Percentiles rank a stretch among this genome's conserved stretches.
Conservation (phyloP, 2,113 vertebrate genomes). For the Brachirus orientalis region DNA sequence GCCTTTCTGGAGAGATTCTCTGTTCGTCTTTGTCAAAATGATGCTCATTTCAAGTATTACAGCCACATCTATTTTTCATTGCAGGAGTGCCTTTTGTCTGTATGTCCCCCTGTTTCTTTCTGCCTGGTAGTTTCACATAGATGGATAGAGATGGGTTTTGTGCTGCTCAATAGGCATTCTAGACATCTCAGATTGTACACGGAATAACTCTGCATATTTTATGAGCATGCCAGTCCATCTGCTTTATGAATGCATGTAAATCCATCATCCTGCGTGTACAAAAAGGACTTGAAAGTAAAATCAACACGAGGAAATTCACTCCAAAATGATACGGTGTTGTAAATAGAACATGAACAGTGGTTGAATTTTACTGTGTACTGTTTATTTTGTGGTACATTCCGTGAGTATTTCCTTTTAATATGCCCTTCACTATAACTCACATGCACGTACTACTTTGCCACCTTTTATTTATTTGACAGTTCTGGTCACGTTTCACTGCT, state of each 20-base stretch:
- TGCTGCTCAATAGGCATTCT: slow-evolving; percentile 40
- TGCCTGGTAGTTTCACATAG: slow-evolving; percentile 24
- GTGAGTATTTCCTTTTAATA: too few species aligned
- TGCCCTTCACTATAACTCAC: too few species aligned
- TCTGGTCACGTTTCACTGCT: too few species aligned
- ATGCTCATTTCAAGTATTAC: slow-evolving; percentile 56
- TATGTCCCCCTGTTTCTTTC: slow-evolving; percentile 30
- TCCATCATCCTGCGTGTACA: slow-evolving; percentile 34
- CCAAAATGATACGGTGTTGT: neutral
- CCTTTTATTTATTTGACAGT: too few species aligned
- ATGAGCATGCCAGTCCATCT: slow-evolving; percentile 80
- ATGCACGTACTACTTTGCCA: too few species aligned
- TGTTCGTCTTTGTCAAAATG: slow-evolving; percentile 50
- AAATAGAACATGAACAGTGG: neutral
- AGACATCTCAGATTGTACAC: slow-evolving; percentile 71
- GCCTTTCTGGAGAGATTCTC: slow-evolving; percentile 38
- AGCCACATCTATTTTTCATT: slow-evolving; percentile 50
- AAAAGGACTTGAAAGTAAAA: slow-evolving; percentile 42
- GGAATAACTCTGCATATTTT: slow-evolving; percentile 78
- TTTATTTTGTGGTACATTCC: too few species aligned
- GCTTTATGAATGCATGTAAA: slow-evolving; percentile 74
- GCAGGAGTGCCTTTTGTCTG: slow-evolving; percentile 7
- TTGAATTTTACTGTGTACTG: neutral
- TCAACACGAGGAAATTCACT: slow-evolving; percentile 2
- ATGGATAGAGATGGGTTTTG: slow-evolving; percentile 38